Conservation (phyloP, 1,140 invertebrate species). For the Drosophila lacertosa region DNA sequence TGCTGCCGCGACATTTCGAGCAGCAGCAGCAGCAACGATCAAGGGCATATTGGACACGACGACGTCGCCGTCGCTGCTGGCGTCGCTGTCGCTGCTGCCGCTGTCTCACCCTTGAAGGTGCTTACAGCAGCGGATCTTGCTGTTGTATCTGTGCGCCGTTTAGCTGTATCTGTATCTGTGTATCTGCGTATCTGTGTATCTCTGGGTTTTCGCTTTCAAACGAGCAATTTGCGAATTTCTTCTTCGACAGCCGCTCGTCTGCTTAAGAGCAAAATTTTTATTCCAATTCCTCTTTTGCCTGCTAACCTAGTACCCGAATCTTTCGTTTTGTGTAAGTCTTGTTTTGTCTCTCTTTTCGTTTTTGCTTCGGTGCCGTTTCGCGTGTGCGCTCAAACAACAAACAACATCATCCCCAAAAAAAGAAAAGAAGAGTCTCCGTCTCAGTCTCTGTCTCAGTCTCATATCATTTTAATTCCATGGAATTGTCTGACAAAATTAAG, state of each 20-base stretch:
- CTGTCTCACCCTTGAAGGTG: constrained; percentile 76
- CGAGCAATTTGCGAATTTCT: constrained; percentile 78
- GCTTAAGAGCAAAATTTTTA: constrained; percentile 46
- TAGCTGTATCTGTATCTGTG: constrained; percentile 28
- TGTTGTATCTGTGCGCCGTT: constrained; percentile 25
- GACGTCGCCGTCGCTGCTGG: constrained; percentile 15
- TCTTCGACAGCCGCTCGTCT: constrained; percentile 49
- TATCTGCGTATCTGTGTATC: constrained; percentile 53
- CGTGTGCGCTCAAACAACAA: constrained; percentile 54
- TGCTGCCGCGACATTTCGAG: constrained; percentile 63
- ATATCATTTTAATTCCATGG: constrained; percentile 80
- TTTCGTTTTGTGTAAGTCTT: constrained; percentile 63
- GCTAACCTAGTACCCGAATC: constrained; percentile 78
- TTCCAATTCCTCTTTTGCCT: constrained; percentile 70
- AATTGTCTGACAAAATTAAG: constrained; percentile 75
- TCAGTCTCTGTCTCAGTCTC: constrained; percentile 12
- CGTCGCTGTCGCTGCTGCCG: constrained; percentile 31
- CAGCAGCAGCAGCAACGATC: constrained; percentile 54
- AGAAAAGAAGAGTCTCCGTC: constrained; percentile 7
- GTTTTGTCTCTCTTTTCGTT: constrained; percentile 48
- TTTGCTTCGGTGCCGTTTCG: constrained; percentile 44
- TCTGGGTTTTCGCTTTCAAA: constrained; percentile 80
- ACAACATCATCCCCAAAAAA: constrained; percentile 57
- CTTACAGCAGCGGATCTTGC: constrained; percentile 62
- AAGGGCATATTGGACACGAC: constrained; percentile 79